phyloP scores from a whole-genome alignment of 2,888 invertebrate genomes.

The Cryptus armator region DNA sequence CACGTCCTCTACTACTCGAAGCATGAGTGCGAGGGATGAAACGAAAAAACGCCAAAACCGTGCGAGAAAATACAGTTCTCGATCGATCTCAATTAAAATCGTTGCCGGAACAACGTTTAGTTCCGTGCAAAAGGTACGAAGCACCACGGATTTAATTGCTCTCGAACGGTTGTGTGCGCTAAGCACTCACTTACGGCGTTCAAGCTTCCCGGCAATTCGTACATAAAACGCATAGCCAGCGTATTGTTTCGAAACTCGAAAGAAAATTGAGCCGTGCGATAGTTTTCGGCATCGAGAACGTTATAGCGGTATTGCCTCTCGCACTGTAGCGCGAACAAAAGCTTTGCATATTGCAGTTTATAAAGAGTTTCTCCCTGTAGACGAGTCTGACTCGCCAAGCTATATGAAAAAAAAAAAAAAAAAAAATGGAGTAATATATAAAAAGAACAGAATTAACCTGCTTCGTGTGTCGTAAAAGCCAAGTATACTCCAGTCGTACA shows the following conservation, averaged over 20 bases:
- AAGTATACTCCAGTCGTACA: neutral
- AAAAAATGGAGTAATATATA: neutral
- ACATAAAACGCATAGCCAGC: too few relatives aligned
- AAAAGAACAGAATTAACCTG: neutral
- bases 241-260: too few relatives aligned
- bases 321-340: neutral
- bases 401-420: too few relatives aligned
- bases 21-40: neutral
- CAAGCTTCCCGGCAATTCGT: neutral
- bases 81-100: slow-evolving; percentile 44
- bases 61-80: neutral
- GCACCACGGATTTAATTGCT: slow-evolving; percentile 50
- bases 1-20: neutral
- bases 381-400: neutral
- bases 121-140: neutral
- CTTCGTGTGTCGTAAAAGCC: slow-evolving; percentile 1
- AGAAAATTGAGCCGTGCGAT: neutral
- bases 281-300: neutral
- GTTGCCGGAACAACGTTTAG: slow-evolving; percentile 13
- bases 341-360: neutral
- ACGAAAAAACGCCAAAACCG: neutral
- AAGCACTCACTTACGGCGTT: neutral
- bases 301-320: neutral
- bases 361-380: neutral
- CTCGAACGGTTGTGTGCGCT: neutral